These are phyloP conservation scores for Drosophila paulistorum DNA, from an alignment of 1,140 invertebrate species.

Conservation along the genomic window DNA sequence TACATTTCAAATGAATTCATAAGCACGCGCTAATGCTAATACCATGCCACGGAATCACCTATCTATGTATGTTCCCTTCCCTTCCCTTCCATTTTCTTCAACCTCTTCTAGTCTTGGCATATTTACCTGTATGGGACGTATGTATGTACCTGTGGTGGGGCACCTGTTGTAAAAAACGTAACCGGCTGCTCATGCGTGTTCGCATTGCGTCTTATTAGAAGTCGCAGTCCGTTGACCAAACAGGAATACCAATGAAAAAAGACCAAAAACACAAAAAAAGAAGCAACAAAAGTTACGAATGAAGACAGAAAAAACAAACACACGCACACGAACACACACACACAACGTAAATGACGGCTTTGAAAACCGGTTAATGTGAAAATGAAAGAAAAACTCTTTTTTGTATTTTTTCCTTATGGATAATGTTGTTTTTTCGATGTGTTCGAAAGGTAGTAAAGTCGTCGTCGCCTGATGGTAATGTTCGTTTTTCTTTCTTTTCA, in stretches of 20 bases:
- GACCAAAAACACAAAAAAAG: conserved; percentile 30
- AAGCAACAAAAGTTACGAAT: conserved; percentile 8
- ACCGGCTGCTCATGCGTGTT: conserved; percentile 56
- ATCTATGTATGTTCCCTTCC: not conserved
- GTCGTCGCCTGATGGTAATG: conserved; percentile 36
- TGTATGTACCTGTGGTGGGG: conserved; percentile 26
- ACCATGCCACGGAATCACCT: conserved; percentile 18
- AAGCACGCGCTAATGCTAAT: conserved; percentile 73
- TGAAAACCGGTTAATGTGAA: conserved; percentile 68
- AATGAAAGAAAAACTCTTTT: conserved; percentile 69
- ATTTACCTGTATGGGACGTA: conserved; percentile 2
- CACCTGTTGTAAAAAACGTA: conserved; percentile 63
- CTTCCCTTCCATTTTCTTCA: not conserved
- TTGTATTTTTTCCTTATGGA: conserved; percentile 21
- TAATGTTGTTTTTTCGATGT: conserved; percentile 8
- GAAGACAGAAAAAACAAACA: conserved; percentile 18
- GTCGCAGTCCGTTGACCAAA: conserved; percentile 48
- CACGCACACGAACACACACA: too few relatives aligned
- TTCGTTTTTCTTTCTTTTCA: conserved; percentile 64
- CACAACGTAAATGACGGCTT: conserved; percentile 21
- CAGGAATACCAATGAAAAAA: conserved; percentile 50
- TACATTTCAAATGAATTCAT: conserved; percentile 69
- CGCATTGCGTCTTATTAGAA: conserved; percentile 64
- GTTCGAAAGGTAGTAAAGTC: conserved; percentile 13
- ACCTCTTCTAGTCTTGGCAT: not conserved